These are phyloP conservation scores for Trogon surrucura DNA, from an alignment of 2,113 vertebrate genomes.

Conservation along the genomic window DNA sequence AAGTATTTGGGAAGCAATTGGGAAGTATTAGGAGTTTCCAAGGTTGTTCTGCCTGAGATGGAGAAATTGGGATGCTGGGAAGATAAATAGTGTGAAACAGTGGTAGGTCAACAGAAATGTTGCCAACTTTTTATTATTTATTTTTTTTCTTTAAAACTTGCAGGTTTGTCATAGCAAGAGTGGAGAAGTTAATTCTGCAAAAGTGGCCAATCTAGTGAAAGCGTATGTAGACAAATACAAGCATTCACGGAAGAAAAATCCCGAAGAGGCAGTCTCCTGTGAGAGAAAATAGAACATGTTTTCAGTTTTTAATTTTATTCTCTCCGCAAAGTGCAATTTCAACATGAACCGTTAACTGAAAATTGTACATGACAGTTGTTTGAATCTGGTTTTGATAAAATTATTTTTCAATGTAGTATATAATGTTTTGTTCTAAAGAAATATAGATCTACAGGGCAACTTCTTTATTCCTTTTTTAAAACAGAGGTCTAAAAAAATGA, in stretches of 20 bases:
- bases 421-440: constrained; percentile 81
- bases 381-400: constrained; percentile 89
- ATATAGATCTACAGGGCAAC: constrained; percentile 75
- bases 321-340: constrained; percentile 94
- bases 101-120: not conserved
- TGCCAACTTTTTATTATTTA: not conserved
- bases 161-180: constrained; percentile 98
- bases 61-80: not conserved
- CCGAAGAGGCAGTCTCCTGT: constrained; percentile 71
- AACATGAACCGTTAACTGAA: constrained; percentile 78
- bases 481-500: constrained; percentile 70
- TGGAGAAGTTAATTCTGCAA: constrained; percentile 95
- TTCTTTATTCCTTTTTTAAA: constrained; percentile 76
- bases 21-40: not conserved
- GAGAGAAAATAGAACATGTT: constrained; percentile 66
- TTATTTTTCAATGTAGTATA: constrained; percentile 87
- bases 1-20: not conserved
- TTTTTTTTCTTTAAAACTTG: not conserved
- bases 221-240: constrained; percentile 99
- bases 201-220: constrained; percentile 97
- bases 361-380: constrained; percentile 76
- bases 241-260: constrained; percentile 88
- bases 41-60: not conserved
- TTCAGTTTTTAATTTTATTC: constrained; percentile 17
- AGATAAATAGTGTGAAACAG: not conserved